These are phyloP conservation scores for Entosphenus tridentatus DNA, from an alignment of 2,113 vertebrate species.

Conservation along the genomic window DNA sequence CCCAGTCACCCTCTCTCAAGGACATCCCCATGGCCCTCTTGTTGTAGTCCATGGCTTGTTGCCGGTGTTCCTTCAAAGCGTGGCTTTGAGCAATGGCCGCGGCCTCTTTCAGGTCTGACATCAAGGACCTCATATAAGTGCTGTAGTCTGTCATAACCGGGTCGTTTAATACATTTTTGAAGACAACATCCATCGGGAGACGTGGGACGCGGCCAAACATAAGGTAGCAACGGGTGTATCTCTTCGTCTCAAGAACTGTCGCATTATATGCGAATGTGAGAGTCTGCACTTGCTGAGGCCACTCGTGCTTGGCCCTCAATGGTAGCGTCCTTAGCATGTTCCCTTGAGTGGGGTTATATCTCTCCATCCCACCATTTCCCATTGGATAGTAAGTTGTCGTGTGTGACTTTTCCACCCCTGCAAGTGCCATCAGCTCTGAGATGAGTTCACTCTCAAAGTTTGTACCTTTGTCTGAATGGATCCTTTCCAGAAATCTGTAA, in stretches of 20 bases:
- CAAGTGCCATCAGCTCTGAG: not conserved
- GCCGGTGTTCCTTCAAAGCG: conserved; percentile 6
- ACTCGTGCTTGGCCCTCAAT: conserved; percentile 10
- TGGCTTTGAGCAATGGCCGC: conserved; percentile 7
- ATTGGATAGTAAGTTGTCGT: conserved; percentile 7
- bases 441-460: conserved; percentile 12
- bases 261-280: conserved; percentile 13
- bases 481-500: conserved; percentile 7
- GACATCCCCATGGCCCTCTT: not conserved
- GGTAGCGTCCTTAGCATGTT: conserved; percentile 10
- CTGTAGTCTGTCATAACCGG: conserved; percentile 5
- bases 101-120: conserved; percentile 8
- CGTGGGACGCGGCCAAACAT: conserved; percentile 11
- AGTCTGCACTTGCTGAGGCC: conserved; percentile 9
- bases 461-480: conserved; percentile 9
- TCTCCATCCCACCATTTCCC: not conserved
- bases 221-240: conserved; percentile 9
- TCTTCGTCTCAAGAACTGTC: conserved; percentile 10
- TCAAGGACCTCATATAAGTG: conserved; percentile 9
- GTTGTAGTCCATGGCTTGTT: conserved; percentile 8
- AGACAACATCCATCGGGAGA: conserved; percentile 11
- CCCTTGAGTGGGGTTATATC: not conserved
- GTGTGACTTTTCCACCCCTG: conserved; percentile 7
- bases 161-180: conserved; percentile 7
- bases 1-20: conserved; percentile 7